Conservation (phyloP, 1,140 invertebrate genomes). For the Alviniconcha marisindica region DNA sequence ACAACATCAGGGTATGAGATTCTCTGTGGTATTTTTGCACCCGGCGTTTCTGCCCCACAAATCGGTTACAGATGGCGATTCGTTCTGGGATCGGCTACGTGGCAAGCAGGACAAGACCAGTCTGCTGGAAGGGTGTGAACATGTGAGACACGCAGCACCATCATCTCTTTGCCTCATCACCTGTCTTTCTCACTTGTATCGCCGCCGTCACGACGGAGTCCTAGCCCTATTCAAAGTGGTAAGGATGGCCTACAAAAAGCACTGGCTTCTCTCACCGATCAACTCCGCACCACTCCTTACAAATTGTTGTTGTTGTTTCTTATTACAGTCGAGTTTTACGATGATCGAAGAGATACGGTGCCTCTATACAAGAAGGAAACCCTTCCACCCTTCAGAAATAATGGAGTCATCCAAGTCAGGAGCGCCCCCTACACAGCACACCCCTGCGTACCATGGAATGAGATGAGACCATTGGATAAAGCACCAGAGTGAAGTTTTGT, state of each 20-base stretch:
- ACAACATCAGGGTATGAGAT: too few species aligned
- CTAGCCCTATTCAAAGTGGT: neutral
- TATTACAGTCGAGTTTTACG: too few species aligned
- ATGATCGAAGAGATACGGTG: too few species aligned
- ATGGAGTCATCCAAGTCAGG: slow-evolving; percentile 20
- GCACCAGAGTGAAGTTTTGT: slow-evolving; percentile 29
- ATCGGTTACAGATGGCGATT: too few species aligned
- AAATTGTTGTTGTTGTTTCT: too few species aligned
- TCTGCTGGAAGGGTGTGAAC: neutral
- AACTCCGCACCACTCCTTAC: too few species aligned
- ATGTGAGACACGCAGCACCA: slow-evolving; percentile 27
- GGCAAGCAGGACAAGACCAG: neutral
- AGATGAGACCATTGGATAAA: slow-evolving; percentile 29
- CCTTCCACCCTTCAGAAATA: neutral
- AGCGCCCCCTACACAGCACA: neutral
- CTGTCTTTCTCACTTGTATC: neutral
- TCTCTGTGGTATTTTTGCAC: too few species aligned
- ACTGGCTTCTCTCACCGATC: too few species aligned
- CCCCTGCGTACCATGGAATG: slow-evolving; percentile 24
- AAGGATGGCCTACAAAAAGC: too few species aligned
- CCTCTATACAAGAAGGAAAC: neutral
- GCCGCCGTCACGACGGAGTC: neutral
- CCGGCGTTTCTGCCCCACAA: too few species aligned
- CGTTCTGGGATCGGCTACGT: too few species aligned
- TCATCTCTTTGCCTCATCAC: slow-evolving; percentile 18